A percentile compares a stretch with the other conserved stretches of the same genome.
Evolutionary conservation across 2,113 vertebrate genomes (phyloP).

Genomic region (Dromas ardeola): DNA sequence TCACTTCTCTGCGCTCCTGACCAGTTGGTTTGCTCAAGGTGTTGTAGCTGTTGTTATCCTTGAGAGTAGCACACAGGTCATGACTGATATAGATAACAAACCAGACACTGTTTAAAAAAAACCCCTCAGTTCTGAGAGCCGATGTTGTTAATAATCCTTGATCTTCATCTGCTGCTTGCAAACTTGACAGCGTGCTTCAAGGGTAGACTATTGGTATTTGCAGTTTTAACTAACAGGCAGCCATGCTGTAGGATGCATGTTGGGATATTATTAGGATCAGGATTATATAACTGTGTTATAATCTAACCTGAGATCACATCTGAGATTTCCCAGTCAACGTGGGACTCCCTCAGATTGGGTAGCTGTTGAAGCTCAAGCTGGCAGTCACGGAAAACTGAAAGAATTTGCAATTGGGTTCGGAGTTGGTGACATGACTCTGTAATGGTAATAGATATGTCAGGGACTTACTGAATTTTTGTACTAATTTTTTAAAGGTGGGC

Average conservation of each 20-base stretch:
- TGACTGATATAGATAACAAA: neutral
- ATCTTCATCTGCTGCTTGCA: neutral
- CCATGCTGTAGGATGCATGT: rapidly evolving
- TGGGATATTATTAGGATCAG: neutral
- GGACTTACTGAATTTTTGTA: neutral
- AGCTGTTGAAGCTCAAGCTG: neutral
- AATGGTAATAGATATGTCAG: neutral
- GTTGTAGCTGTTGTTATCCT: neutral
- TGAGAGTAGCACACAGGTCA: conserved; percentile 9
- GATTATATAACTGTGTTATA: neutral
- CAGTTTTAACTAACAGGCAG: neutral
- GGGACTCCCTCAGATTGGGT: neutral
- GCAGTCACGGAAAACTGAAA: neutral
- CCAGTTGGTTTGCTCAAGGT: conserved; percentile 35
- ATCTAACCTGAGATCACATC: neutral
- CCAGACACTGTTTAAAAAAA: neutral
- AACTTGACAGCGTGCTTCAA: neutral
- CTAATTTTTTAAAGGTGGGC: neutral
- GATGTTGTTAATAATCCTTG: conserved; percentile 28
- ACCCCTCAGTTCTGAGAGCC: neutral
- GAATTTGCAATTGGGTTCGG: neutral
- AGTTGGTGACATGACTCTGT: neutral
- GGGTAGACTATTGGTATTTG: neutral
- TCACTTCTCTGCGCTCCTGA: neutral
- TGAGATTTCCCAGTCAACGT: neutral